phyloP scores from a whole-genome alignment of 2,888 invertebrate species.

The Cheiracanthium punctorium region DNA sequence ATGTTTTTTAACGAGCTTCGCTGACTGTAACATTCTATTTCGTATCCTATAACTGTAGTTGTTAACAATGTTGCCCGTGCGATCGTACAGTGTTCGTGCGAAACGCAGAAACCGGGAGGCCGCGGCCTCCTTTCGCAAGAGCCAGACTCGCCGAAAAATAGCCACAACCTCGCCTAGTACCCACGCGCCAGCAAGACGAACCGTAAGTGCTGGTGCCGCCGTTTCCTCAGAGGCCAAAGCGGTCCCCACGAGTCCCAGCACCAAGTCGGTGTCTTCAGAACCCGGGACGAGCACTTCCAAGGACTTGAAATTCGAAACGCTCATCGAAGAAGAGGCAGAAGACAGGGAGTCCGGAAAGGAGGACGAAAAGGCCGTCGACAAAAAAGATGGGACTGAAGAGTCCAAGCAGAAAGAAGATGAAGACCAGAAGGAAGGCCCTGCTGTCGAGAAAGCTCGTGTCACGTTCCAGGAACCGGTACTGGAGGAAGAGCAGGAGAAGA shows the following conservation, averaged over 20 bases:
- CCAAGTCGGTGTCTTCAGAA: slow-evolving; percentile 55
- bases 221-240: slow-evolving; percentile 33
- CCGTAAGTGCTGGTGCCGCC: slow-evolving; percentile 54
- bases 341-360: slow-evolving; percentile 13
- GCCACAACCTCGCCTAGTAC: slow-evolving; percentile 3
- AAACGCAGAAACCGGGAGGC: slow-evolving; percentile 70
- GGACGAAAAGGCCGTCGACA: background rate
- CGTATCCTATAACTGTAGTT: too few species aligned
- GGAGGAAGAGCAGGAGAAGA: background rate
- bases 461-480: slow-evolving; percentile 11
- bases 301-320: slow-evolving; percentile 45
- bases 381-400: slow-evolving; percentile 4
- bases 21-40: too few species aligned
- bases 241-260: slow-evolving; percentile 44
- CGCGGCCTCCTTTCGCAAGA: slow-evolving; percentile 70
- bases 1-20: too few species aligned
- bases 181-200: slow-evolving; percentile 50
- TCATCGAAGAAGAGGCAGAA: slow-evolving; percentile 39
- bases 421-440: background rate
- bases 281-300: slow-evolving; percentile 40
- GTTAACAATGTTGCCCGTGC: slow-evolving; percentile 70
- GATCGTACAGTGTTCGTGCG: slow-evolving; percentile 72
- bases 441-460: slow-evolving; percentile 16
- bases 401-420: background rate
- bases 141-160: slow-evolving; percentile 47